Conservation (phyloP, 2,797 vertebrate species). For the Enteromius thamalakanensis region DNA sequence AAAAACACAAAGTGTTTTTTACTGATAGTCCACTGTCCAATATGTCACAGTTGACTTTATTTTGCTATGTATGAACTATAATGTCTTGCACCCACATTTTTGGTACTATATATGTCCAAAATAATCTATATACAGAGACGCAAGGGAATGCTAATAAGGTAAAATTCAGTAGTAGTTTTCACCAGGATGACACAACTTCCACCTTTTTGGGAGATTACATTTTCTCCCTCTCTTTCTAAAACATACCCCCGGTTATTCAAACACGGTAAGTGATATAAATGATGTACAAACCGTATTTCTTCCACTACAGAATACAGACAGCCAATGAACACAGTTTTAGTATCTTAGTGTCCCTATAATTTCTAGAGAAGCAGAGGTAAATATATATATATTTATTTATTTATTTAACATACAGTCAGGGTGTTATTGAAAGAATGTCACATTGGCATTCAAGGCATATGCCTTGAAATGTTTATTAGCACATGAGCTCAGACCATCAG, state of each 20-base stretch:
- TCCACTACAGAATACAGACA: background rate
- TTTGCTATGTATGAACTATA: too few species aligned
- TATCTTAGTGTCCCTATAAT: background rate
- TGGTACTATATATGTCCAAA: background rate
- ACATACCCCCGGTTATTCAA: background rate
- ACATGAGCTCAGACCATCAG: background rate
- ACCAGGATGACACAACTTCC: background rate
- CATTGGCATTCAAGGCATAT: background rate
- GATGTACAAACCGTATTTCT: background rate
- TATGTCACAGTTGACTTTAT: too few species aligned
- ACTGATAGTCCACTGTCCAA: too few species aligned
- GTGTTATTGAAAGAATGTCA: background rate
- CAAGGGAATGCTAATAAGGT: background rate
- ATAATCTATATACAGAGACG: background rate
- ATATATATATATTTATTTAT: background rate
- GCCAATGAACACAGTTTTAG: background rate
- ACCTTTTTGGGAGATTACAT: background rate
- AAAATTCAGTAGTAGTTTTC: background rate
- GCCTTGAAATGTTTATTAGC: background rate
- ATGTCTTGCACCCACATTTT: too few species aligned
- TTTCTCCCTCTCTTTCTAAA: background rate
- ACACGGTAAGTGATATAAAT: background rate
- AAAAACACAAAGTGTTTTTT: too few species aligned
- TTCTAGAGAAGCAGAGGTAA: background rate
- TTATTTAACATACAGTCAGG: background rate